A percentile compares a stretch with the other conserved stretches of the same genome.
phyloP scores from a whole-genome alignment of 2,113 vertebrate species.

The Pomatorhinus ruficollis region DNA sequence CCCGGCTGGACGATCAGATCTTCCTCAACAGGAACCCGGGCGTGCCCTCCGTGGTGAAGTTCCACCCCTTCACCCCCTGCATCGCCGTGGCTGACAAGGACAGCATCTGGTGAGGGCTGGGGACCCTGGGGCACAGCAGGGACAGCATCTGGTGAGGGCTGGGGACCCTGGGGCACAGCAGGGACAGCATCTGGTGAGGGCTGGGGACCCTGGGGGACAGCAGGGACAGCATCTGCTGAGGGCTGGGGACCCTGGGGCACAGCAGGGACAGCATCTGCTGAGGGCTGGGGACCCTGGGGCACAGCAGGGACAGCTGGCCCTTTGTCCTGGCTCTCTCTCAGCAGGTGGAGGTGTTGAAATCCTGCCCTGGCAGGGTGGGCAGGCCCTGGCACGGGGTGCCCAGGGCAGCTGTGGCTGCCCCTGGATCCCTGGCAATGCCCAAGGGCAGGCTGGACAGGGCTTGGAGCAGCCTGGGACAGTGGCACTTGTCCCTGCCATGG shows the following conservation, averaged over 20 bases:
- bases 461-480: not conserved
- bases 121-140: not conserved
- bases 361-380: not conserved
- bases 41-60: slow-evolving; percentile 94
- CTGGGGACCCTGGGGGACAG: not conserved
- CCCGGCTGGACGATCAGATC: slow-evolving; percentile 94
- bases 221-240: slow-evolving; percentile 83
- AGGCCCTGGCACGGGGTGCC: not conserved
- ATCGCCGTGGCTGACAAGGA: slow-evolving; percentile 92
- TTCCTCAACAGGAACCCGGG: slow-evolving; percentile 98
- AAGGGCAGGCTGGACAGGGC: not conserved
- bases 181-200: not conserved
- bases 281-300: not conserved
- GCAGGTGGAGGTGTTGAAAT: not conserved
- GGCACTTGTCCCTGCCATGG: not conserved
- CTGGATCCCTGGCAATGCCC: not conserved
- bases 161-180: not conserved
- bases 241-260: not conserved
- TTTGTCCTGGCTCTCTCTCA: not conserved
- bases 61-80: slow-evolving; percentile 95
- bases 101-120: not conserved
- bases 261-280: not conserved
- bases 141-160: slow-evolving; percentile 82
- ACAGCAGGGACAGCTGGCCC: not conserved
- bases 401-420: not conserved